Percentiles rank a stretch among this genome's conserved stretches.
Evolutionary conservation across 1,140 invertebrate species (phyloP).

Genomic region (Drosophila lacertosa): DNA sequence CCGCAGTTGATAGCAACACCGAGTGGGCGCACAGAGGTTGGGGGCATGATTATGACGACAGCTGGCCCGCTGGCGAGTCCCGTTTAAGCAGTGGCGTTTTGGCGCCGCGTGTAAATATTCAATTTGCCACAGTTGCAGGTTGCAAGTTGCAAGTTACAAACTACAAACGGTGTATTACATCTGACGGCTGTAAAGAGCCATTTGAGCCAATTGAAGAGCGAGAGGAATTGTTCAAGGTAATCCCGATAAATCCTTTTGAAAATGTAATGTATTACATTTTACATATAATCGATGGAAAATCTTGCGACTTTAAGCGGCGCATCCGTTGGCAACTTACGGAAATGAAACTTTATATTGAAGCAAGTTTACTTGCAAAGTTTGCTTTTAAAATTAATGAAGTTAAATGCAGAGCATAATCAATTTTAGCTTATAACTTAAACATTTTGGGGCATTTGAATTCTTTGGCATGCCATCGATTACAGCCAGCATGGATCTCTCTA

Average conservation of each 20-base stretch:
- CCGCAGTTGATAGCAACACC: constrained; percentile 3
- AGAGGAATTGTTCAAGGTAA: too few species aligned
- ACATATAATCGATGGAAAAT: not conserved
- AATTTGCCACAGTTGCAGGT: constrained; percentile 38
- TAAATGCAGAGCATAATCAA: not conserved
- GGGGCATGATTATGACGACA: constrained; percentile 36
- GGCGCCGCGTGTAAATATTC: constrained; percentile 43
- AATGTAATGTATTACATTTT: not conserved
- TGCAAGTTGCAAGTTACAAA: constrained; percentile 32
- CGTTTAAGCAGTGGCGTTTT: constrained; percentile 17
- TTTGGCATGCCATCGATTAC: too few species aligned
- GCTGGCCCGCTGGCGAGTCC: constrained; percentile 6
- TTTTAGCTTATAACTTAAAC: not conserved
- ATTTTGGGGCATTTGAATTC: too few species aligned
- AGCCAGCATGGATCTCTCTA: too few species aligned
- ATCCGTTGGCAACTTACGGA: too few species aligned
- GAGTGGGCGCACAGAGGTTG: not conserved
- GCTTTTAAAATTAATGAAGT: not conserved
- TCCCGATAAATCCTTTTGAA: not conserved
- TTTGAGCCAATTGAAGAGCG: constrained; percentile 14
- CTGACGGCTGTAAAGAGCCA: constrained; percentile 17
- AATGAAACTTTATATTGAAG: not conserved
- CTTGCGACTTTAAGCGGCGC: too few species aligned
- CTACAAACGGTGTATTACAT: constrained; percentile 26
- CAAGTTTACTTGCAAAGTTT: not conserved